Percentiles rank a stretch among this genome's conserved stretches.
phyloP scores from a whole-genome alignment of 2,888 invertebrate species.

The Elaeidobius kamerunicus region DNA sequence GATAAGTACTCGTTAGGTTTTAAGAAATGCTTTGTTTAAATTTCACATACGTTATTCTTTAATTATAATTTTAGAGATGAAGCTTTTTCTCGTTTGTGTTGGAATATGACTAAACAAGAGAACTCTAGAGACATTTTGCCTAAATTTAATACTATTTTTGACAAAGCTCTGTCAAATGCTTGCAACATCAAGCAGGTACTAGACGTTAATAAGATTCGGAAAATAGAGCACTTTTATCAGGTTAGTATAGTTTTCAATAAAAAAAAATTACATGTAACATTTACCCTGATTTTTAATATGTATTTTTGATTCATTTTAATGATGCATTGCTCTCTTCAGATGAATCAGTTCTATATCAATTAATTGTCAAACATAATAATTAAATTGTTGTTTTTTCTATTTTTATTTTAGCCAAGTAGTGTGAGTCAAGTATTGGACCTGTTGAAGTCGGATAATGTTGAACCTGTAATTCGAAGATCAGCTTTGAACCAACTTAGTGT shows the following conservation, averaged over 20 bases:
- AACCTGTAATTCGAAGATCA: conserved; percentile 65
- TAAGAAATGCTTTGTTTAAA: too few relatives aligned
- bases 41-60: too few relatives aligned
- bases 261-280: too few relatives aligned
- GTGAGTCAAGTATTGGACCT: conserved; percentile 51
- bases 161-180: conserved; percentile 49
- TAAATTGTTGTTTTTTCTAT: neutral
- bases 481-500: conserved; percentile 66
- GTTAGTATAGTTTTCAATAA: too few relatives aligned
- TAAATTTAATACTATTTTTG: conserved; percentile 51
- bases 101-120: conserved; percentile 52
- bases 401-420: conserved; percentile 49
- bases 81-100: conserved; percentile 53
- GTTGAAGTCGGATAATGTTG: conserved; percentile 48
- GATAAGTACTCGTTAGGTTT: too few relatives aligned
- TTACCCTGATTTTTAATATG: too few relatives aligned
- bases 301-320: too few relatives aligned
- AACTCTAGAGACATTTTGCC: conserved; percentile 50
- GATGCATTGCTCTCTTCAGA: too few relatives aligned
- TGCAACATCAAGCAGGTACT: conserved; percentile 45
- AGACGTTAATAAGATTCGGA: conserved; percentile 45
- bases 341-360: too few relatives aligned
- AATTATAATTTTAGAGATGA: conserved; percentile 50
- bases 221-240: conserved; percentile 48
- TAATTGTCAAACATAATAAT: too few relatives aligned